Evolutionary conservation across 2,888 invertebrate species (phyloP).

Genomic region (Ormyrus thymus): DNA sequence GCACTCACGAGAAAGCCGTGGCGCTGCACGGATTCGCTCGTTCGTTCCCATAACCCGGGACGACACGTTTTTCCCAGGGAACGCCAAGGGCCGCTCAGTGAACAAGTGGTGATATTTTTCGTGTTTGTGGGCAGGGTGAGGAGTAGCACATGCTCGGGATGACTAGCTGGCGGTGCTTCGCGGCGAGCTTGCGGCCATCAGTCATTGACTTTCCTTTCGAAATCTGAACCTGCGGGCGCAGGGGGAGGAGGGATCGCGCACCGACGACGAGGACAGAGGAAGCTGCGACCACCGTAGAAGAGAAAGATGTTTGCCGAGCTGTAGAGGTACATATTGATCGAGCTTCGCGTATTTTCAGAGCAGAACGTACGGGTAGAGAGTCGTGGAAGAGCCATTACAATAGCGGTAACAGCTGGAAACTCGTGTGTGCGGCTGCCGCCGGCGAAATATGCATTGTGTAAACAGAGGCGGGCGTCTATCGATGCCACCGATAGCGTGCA

Average conservation of each 20-base stretch:
- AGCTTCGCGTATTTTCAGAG: slow-evolving; percentile 7
- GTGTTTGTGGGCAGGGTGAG: background rate
- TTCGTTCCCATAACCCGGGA: background rate
- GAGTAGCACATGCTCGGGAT: background rate
- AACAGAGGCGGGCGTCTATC: background rate
- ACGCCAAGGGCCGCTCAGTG: background rate
- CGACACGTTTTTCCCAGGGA: background rate
- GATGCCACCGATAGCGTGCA: slow-evolving; percentile 5
- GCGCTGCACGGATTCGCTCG: background rate
- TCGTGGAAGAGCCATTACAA: background rate
- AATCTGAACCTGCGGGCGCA: background rate
- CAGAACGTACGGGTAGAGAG: background rate
- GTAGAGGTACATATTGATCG: slow-evolving; percentile 37
- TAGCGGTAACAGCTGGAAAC: background rate
- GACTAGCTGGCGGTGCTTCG: background rate
- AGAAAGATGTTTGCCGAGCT: slow-evolving; percentile 40
- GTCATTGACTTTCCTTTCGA: background rate
- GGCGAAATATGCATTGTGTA: background rate
- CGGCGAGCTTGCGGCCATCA: background rate
- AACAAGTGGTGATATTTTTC: background rate
- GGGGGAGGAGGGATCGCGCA: background rate
- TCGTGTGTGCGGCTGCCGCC: background rate
- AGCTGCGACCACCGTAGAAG: background rate
- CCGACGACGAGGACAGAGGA: background rate
- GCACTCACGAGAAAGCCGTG: background rate